Percentiles rank a stretch among this genome's conserved stretches.
Evolutionary conservation across 2,888 invertebrate genomes (phyloP).

Genomic region (Eupeodes luniger): DNA sequence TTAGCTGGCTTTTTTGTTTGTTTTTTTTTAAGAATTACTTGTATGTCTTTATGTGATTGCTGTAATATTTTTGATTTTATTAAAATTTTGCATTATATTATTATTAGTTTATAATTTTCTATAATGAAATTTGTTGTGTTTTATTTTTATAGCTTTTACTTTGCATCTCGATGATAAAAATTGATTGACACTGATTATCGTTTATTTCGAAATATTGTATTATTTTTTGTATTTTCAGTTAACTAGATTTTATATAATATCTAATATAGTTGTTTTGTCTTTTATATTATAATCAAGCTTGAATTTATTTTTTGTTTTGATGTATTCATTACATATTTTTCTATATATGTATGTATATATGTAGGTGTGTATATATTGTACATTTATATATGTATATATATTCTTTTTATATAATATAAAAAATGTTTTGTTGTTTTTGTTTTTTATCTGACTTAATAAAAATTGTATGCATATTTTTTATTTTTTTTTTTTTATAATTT

Average conservation of each 20-base stretch:
- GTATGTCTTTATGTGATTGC: constrained; percentile 48
- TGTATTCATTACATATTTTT: constrained; percentile 33
- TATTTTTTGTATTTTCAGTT: constrained; percentile 58
- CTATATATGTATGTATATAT: constrained; percentile 45
- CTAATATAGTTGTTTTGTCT: constrained; percentile 44
- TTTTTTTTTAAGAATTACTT: not conserved
- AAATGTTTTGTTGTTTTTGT: constrained; percentile 40
- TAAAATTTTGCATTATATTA: constrained; percentile 60
- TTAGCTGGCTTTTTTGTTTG: constrained; percentile 61
- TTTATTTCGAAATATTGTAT: constrained; percentile 73
- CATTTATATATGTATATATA: constrained; percentile 58
- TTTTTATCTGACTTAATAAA: constrained; percentile 61
- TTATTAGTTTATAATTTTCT: constrained; percentile 37
- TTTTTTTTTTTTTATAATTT: constrained; percentile 22
- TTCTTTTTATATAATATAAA: constrained; percentile 61
- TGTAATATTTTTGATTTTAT: constrained; percentile 8
- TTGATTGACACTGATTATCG: constrained; percentile 76
- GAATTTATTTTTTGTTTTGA: constrained; percentile 40
- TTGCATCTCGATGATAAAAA: constrained; percentile 74
- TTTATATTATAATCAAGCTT: constrained; percentile 59
- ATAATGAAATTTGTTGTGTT: constrained; percentile 46
- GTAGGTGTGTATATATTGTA: constrained; percentile 54
- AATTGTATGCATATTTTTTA: constrained; percentile 59
- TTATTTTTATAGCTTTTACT: constrained; percentile 37
- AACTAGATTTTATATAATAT: constrained; percentile 38